Evolutionary conservation across 2,113 vertebrate species (phyloP).

Genomic region (Mustela lutreola): DNA sequence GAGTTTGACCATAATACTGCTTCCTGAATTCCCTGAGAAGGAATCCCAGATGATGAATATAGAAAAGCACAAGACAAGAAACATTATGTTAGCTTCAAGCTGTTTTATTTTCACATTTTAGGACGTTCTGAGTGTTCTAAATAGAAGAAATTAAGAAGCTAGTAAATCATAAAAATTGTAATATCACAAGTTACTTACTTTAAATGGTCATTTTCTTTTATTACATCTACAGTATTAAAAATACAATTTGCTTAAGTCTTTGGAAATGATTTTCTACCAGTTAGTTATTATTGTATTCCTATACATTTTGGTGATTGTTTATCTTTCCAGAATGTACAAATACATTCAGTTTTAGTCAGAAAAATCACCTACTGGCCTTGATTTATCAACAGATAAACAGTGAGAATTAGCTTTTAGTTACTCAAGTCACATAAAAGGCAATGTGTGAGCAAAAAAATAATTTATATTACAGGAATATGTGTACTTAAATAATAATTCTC

Average conservation of each 20-base stretch:
- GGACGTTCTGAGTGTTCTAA: constrained; percentile 39
- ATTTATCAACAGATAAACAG: background rate
- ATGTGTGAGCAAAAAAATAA: background rate
- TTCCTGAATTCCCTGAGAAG: background rate
- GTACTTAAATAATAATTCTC: background rate
- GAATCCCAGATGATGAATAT: background rate
- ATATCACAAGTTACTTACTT: constrained; percentile 54
- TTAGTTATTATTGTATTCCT: constrained; percentile 4
- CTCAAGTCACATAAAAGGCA: background rate
- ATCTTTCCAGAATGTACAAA: background rate
- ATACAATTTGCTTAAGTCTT: constrained; percentile 45
- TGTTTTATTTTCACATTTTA: constrained; percentile 35
- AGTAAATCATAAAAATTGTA: constrained; percentile 33
- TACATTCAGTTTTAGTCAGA: background rate
- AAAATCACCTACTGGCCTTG: background rate
- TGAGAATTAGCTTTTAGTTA: constrained; percentile 25
- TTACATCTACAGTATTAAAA: constrained; percentile 36
- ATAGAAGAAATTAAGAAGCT: constrained; percentile 31
- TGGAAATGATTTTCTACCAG: background rate
- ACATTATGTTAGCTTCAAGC: background rate
- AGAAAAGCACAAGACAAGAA: constrained; percentile 19
- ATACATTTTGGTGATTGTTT: background rate
- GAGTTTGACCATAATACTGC: background rate
- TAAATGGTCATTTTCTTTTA: constrained; percentile 49
- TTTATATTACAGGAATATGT: constrained; percentile 1